Evolutionary conservation across 2,888 invertebrate genomes (phyloP).

Genomic region (Amiota minor): DNA sequence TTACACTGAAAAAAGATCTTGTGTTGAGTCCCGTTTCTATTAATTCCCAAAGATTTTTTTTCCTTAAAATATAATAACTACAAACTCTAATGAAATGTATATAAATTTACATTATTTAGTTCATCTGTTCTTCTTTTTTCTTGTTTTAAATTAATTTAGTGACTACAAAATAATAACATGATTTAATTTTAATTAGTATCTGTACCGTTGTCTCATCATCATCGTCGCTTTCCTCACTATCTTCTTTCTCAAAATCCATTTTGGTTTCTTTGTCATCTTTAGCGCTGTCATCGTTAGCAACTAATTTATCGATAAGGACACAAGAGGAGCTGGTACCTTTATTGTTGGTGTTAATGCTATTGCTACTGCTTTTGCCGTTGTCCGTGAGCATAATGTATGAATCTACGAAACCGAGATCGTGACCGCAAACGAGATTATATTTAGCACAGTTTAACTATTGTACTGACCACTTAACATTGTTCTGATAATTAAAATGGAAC

Average conservation of each 20-base stretch:
- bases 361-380: constrained; percentile 45
- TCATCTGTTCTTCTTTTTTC: background rate
- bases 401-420: constrained; percentile 35
- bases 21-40: too few relatives aligned
- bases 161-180: too few relatives aligned
- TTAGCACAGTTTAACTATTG: constrained; percentile 25
- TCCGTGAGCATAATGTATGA: constrained; percentile 56
- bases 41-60: too few relatives aligned
- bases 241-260: constrained; percentile 55
- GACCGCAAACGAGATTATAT: too few relatives aligned
- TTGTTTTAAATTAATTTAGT: background rate
- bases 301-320: constrained; percentile 5
- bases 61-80: too few relatives aligned
- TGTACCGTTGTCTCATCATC: constrained; percentile 62
- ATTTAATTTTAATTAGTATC: background rate
- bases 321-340: constrained; percentile 37
- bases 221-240: constrained; percentile 42
- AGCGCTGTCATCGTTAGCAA: constrained; percentile 41
- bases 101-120: too few relatives aligned
- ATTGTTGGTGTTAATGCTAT: constrained; percentile 40
- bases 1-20: too few relatives aligned
- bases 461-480: constrained; percentile 31
- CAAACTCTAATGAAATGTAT: too few relatives aligned
- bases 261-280: constrained; percentile 45
- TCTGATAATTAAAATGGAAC: constrained; percentile 34